phyloP scores from a whole-genome alignment of 2,888 invertebrate genomes.

The Diarsia brunnea region DNA sequence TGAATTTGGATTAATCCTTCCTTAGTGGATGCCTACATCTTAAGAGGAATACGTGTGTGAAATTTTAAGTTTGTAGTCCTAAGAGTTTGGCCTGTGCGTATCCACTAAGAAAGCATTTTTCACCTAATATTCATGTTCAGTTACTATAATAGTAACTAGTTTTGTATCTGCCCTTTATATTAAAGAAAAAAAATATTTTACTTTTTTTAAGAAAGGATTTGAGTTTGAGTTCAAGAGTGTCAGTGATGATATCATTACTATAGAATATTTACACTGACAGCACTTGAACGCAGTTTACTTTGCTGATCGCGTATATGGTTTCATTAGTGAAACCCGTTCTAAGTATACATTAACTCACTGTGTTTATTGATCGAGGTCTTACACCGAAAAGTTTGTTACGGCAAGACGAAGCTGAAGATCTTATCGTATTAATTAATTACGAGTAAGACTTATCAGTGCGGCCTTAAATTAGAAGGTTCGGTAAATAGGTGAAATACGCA shows the following conservation, averaged over 20 bases:
- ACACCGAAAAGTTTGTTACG: constrained; percentile 16
- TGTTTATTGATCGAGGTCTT: constrained; percentile 3
- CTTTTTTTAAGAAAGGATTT: too few relatives aligned
- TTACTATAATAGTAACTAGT: too few relatives aligned
- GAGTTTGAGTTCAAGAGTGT: not conserved
- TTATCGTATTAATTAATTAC: constrained; percentile 48
- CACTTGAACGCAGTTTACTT: not conserved
- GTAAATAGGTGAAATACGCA: not conserved
- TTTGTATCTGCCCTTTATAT: too few relatives aligned
- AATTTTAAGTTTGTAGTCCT: too few relatives aligned
- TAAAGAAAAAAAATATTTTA: too few relatives aligned
- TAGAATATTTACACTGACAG: not conserved
- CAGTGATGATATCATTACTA: not conserved
- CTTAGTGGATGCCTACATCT: too few relatives aligned
- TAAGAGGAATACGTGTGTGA: too few relatives aligned
- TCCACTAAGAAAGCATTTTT: too few relatives aligned
- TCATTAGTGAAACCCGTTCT: not conserved
- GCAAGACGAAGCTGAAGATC: constrained; percentile 9
- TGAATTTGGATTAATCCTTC: too few relatives aligned
- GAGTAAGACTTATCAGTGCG: constrained; percentile 31
- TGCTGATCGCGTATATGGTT: not conserved
- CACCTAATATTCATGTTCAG: too few relatives aligned
- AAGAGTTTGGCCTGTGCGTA: too few relatives aligned
- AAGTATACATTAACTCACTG: not conserved
- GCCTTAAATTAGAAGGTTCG: constrained; percentile 5